Evolutionary conservation across 1,140 invertebrate species (phyloP), one percentile per base, ranked within the genome.

Genomic region (Lepidurus arcticus): DNA sequence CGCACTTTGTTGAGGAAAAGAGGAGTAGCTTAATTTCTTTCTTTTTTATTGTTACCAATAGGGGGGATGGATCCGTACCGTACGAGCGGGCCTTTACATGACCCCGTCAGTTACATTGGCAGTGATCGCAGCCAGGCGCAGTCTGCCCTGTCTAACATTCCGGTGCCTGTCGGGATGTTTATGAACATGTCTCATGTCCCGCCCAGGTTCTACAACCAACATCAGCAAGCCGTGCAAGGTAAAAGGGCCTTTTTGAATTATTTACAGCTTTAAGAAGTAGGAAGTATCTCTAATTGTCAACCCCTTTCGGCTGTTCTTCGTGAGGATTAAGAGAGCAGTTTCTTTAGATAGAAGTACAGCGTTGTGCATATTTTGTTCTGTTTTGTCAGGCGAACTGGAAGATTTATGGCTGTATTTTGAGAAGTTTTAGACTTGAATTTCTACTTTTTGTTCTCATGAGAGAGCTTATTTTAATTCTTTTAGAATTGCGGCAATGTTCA

Each of bases 81-180:
- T 7, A 65, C 9, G 16, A 65, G 13, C 13, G 88, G 87, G 53
- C 84, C 91, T 9, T 90, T 89, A 0, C 94, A 96, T 82, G 96
- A 98, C 84, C 94, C 95, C n/a, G 91, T 97, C 78, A 93, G 93
- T 24, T 97, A 94, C 84, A 97, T 98, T 76, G 95, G 93, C 42
- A 92, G 92, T 1, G 94, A 96, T 82, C 87, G 93, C 44, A 91
- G 91, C 0, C 91, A 93, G 80, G 91, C 92, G 74, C 79, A 21
- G 79, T 82, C 83, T 8, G 83, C 84, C 16, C 81, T 85, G 76
- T 77, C 78, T 4, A 85, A 85, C 80, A 81, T 87, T 74, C 94
- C 95, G 0, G 94, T 98, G 6, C 94, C 95, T 0, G 90, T 96
- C n/a, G 94, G 94, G 26, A 95, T 96, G 93, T 96, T 97, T 81